A percentile compares a stretch with the other conserved stretches of the same genome.
Evolutionary conservation across 2,797 vertebrate genomes (phyloP).

Genomic region (Pseudomugil tenellus): DNA sequence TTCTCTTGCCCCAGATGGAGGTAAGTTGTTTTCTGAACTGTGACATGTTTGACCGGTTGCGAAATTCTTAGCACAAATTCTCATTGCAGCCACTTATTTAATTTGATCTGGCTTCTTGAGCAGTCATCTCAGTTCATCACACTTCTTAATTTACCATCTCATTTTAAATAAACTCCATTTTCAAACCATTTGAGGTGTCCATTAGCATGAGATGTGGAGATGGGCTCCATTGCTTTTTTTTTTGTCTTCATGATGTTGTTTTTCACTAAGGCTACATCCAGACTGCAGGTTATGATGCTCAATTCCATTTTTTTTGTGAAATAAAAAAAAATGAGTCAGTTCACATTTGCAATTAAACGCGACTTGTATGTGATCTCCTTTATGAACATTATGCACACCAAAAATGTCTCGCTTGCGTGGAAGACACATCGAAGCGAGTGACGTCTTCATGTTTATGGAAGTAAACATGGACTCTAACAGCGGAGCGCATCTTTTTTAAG

Average conservation of each 20-base stretch:
- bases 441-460: no score
- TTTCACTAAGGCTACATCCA: no score
- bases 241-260: slow-evolving; percentile 41
- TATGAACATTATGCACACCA: no score
- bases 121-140: slow-evolving; percentile 31
- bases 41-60: slow-evolving; percentile 51
- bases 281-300: no score
- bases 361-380: no score
- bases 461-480: no score
- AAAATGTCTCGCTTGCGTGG: no score
- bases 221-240: slow-evolving; percentile 18
- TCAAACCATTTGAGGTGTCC: slow-evolving; percentile 50
- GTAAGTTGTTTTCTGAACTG: slow-evolving; percentile 76
- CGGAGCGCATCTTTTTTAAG: no score
- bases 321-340: no score
- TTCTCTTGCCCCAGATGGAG: slow-evolving; percentile 84
- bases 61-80: slow-evolving; percentile 42
- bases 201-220: slow-evolving; percentile 59
- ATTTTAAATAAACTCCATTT: slow-evolving; percentile 48
- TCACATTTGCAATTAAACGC: no score
- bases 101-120: slow-evolving; percentile 44
- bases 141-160: slow-evolving; percentile 54
- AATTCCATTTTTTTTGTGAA: no score
- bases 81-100: slow-evolving; percentile 52
- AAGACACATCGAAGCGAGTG: no score